Base-by-base conservation (phyloP, 2,113 vertebrate genomes). In the Prolemur simus region DNA sequence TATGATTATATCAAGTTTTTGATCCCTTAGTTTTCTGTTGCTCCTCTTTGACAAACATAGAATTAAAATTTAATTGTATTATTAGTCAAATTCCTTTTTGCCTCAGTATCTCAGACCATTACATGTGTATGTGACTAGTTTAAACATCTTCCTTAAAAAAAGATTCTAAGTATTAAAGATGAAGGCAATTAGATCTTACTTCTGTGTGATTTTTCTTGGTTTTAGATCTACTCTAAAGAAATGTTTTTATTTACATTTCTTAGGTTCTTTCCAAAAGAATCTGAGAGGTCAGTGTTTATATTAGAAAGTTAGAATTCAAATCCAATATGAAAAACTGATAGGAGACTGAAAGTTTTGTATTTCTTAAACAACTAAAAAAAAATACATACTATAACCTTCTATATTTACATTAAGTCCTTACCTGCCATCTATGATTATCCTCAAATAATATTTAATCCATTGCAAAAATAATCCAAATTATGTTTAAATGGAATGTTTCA, bases 91-190 rank as follows among this genome's bases (percentile, higher is more conserved):
- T 88, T 85, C 45, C 39, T 81, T 87, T 86, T 89, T 84, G 39
- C 42, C 13, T 7, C 39, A 52, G 0, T 49, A 39, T 60, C 80
- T 89, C 52, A 74, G 45, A 81, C 45, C 54, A 5, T 37, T 45
- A 73, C 21, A 47, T 71, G 64, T 86, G 4, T 42, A n/a, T 87
- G 45, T 58, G 32, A 27, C 64, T 69, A 89, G 5, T 27, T 42
- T 56, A 49, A 96, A 87, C 27, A 45, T 86, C 54, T 78, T 94
- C 49, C 84, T 68, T 86, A 85, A 86, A 91, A 92, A 78, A 74
- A 89, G 60, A 93, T 86, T 54, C 39, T 89, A 76, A 91, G 2
- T 84, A 49, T 56, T 94, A 87, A 94, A 80, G 34, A 56, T 12
- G 27, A 5, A 88, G 54, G 8, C 49, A 78, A 11, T 52, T 64